These are phyloP conservation scores for Bubo bubo DNA, from an alignment of 2,113 vertebrate species.

Conservation along the genomic window DNA sequence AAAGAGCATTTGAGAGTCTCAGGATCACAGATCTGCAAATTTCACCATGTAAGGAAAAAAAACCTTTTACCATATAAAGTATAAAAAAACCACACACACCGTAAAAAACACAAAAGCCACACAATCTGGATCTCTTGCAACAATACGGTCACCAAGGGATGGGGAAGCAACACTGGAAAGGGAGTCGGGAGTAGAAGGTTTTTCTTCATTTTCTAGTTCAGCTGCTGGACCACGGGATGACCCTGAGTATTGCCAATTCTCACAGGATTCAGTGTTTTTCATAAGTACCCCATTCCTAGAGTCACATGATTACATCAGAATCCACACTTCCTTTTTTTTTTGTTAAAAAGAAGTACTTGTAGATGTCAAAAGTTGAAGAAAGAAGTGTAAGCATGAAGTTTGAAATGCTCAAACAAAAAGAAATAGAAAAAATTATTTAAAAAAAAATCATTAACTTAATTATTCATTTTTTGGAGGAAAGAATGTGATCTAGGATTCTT, in stretches of 20 bases:
- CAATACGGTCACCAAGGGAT: neutral
- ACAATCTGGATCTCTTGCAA: neutral
- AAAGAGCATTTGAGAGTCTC: neutral
- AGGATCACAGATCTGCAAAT: neutral
- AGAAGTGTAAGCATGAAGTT: rapidly evolving
- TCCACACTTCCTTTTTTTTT: neutral
- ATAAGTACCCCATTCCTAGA: neutral
- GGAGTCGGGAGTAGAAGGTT: neutral
- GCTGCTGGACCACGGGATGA: neutral
- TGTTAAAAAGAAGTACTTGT: neutral
- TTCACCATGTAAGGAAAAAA: neutral
- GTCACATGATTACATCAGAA: slow-evolving; percentile 38
- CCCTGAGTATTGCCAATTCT: neutral
- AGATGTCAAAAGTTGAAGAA: neutral
- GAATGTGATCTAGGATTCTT: neutral
- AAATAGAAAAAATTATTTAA: neutral
- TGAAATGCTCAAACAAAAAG: neutral
- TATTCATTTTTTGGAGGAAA: neutral
- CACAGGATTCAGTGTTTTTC: neutral
- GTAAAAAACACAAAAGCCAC: neutral
- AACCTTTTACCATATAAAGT: neutral
- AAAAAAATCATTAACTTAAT: neutral
- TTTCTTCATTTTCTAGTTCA: neutral
- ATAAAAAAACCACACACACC: rapidly evolving
- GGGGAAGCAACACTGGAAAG: neutral